Evolutionary conservation across 1,140 invertebrate species (phyloP), one percentile per base, ranked within the genome.

Genomic region (Alviniconcha marisindica): DNA sequence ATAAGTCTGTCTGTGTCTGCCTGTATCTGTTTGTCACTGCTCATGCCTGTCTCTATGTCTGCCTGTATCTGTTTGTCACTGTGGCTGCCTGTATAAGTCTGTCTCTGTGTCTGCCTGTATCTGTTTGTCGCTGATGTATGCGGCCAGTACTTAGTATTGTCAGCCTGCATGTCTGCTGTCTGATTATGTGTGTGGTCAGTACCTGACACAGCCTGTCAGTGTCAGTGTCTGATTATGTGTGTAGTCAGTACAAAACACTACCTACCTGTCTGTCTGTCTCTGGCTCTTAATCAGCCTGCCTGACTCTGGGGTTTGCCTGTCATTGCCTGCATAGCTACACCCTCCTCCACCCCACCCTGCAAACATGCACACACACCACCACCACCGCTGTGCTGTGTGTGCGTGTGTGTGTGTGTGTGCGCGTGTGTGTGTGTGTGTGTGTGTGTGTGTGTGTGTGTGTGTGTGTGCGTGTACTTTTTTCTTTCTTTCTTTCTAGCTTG

Each of bases 401-500:
- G 38, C n/a, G 3, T 33, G 2, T 74, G 18, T 24, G 3, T 24
- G 21, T 0, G 36, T 71, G 69, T 40, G 69, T 51, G 14, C 2
- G 77, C 18, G 7, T 42, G 40, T 18, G 21, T 80, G 31, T 54
- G 21, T 66, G 54, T 80, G 28, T 21, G 31, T n/a, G 76, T 54
- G 76, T 48, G 76, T 60, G 56, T 28, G 56, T 60, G 10, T 14
- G 56, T 28, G 63, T 69, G 63, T 69, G 28, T 69, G 63, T 69
- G 63, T 33, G n/a, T 33, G 31, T 69, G 21, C 24, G 24, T 66
- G 63, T 63, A 21, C 28, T 15, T 21, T 10, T 33, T 12, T 81
- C 12, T 81, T 31, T 71, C 1, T 81, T 38, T 81, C 33, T 38
- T 3, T 1, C 31, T 40, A 38, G 1, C 56, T 81, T 38, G 10